These are phyloP conservation scores for Catocala fraxini DNA, from an alignment of 2,888 invertebrate genomes.

Conservation along the genomic window DNA sequence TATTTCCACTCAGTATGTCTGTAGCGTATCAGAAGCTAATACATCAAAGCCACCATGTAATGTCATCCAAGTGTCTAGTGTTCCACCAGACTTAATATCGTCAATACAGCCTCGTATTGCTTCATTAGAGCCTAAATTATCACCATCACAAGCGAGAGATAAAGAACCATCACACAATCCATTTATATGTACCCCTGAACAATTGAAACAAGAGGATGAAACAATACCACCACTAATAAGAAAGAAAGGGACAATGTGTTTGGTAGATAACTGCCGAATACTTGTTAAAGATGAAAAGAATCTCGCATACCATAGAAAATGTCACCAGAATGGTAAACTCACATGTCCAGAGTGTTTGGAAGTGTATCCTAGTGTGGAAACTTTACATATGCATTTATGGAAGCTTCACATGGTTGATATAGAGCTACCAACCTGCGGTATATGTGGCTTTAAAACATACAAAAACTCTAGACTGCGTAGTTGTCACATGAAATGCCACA, in stretches of 20 bases:
- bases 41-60: conserved; percentile 62
- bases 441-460: conserved; percentile 92
- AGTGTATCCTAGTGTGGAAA: conserved; percentile 88
- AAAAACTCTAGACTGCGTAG: conserved; percentile 91
- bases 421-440: conserved; percentile 92
- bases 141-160: conserved; percentile 51
- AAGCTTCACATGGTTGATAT: conserved; percentile 92
- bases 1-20: conserved; percentile 71
- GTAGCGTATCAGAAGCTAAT: conserved; percentile 65
- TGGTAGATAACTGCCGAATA: conserved; percentile 85
- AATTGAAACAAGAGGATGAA: conserved; percentile 42
- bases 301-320: conserved; percentile 89
- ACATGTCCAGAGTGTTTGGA: conserved; percentile 91
- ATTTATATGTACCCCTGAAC: conserved; percentile 56
- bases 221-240: conserved; percentile 28
- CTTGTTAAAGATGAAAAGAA: conserved; percentile 87
- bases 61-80: conserved; percentile 73
- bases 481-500: conserved; percentile 92
- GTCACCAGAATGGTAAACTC: conserved; percentile 84
- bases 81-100: conserved; percentile 80
- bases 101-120: conserved; percentile 68
- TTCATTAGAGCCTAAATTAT: conserved; percentile 47
- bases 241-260: conserved; percentile 75
- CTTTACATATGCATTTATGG: conserved; percentile 94
- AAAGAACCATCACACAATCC: conserved; percentile 52